phyloP scores from a whole-genome alignment of 2,797 vertebrate species.

The Xiphophorus birchmanni region DNA sequence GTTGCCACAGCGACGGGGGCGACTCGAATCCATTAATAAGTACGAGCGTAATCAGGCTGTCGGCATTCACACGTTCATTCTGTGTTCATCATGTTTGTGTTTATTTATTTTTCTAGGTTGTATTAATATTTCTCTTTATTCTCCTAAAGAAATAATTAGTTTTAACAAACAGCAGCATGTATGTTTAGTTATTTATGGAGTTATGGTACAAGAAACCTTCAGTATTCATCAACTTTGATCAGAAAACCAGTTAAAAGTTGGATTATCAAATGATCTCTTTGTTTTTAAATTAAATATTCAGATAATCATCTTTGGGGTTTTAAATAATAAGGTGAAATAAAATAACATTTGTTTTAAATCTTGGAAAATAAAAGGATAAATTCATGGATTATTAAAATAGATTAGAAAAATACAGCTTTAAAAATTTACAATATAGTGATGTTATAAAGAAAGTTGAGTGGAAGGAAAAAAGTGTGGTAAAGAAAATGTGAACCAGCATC shows the following conservation, averaged over 20 bases:
- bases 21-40: slow-evolving; percentile 35
- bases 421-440: too few relatives aligned
- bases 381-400: neutral
- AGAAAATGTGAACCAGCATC: too few relatives aligned
- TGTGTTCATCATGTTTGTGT: neutral
- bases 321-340: neutral
- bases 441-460: neutral
- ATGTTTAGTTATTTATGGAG: neutral
- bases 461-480: neutral
- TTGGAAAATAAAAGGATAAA: neutral
- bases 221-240: neutral
- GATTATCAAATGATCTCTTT: neutral
- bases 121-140: neutral
- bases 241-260: neutral
- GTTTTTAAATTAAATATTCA: neutral
- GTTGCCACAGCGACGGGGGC: slow-evolving; percentile 49
- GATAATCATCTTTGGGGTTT: neutral
- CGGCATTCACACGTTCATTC: neutral
- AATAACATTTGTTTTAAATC: neutral
- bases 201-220: neutral
- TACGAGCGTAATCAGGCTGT: neutral
- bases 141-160: neutral
- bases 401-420: too few relatives aligned
- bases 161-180: neutral
- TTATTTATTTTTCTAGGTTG: neutral